Evolutionary conservation across 2,888 invertebrate species (phyloP), one percentile per base, ranked within the genome.

Genomic region (Oxyteleia sp.): DNA sequence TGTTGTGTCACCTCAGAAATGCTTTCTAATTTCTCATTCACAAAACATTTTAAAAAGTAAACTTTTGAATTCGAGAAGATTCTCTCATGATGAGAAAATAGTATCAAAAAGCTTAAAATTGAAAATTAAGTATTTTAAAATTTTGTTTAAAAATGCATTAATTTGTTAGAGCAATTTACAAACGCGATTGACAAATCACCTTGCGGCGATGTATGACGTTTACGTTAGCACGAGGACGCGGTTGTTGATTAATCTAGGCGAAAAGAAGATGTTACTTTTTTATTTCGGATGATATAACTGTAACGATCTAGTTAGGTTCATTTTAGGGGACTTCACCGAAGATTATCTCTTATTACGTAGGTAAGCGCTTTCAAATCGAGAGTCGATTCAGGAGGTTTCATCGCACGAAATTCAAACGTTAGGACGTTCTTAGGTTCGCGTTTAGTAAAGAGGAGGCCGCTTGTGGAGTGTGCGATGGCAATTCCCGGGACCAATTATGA

Each of bases 311-410:
- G 71, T 78, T 76, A 72, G 82, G 76, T 82, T 78, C 55, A 72
- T 78, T 74, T 68, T 82, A 76, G 72, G 47, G 13, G 10, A 82
- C 13, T 72, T 82, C 82, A 82, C 75, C 66, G 69, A 69, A 32
- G 64, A 82, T 82, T 71, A 82, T 76, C 75, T 82, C 75, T 82
- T 66, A 71, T 71, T 53, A 59, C 23, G 74, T 78, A 74, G 76
- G 41, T 66, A 82, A 78, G 64, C 51, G 78, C 79, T 83, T 83
- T 78, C 41, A 64, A 74, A 82, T 78, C 71, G 82, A 82, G 71
- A 82, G 78, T 83, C 82, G 82, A 78, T 83, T 79, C 79, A 79
- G 79, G 79, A 83, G 43, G 11, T 68, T 51, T 79, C 68, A 74
- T 79, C 79, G 79, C 83, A 78, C 83, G 83, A 74, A 83, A 69